phyloP scores from a whole-genome alignment of 2,797 vertebrate species.

The Potorous gilbertii region DNA sequence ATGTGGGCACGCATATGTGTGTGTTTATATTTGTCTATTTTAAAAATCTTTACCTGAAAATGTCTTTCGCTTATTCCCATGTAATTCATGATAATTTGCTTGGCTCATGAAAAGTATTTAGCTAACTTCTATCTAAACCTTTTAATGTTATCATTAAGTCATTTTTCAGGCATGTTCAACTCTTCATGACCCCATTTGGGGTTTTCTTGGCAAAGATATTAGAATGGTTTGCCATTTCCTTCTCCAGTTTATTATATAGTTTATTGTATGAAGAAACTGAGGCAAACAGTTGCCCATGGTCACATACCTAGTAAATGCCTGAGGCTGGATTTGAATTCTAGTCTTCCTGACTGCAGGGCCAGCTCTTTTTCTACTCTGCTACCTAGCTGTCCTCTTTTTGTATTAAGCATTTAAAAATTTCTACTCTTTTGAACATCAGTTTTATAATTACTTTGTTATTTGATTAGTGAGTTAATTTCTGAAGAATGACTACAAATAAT shows the following conservation, averaged over 20 bases:
- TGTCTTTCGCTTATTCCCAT: not conserved
- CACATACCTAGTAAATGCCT: not conserved
- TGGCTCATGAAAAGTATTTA: not conserved
- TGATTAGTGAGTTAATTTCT: not conserved
- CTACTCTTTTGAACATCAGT: not conserved
- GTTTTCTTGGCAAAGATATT: not conserved
- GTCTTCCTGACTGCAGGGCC: not conserved
- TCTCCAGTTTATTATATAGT: not conserved
- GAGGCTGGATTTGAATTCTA: not conserved
- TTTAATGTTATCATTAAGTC: not conserved
- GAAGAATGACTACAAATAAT: constrained; percentile 4
- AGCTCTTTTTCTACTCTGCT: not conserved
- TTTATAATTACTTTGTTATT: not conserved
- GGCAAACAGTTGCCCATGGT: not conserved
- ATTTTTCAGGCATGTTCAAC: not conserved
- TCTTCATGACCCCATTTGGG: not conserved
- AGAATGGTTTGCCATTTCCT: not conserved
- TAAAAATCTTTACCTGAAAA: not conserved
- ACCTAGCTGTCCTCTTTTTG: not conserved
- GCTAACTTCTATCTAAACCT: too few species aligned
- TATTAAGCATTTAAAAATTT: not conserved
- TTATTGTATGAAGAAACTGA: not conserved
- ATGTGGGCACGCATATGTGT: not conserved
- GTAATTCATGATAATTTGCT: not conserved
- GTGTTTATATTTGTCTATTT: not conserved